Base-by-base conservation (phyloP, 2,797 vertebrate genomes). In the Anas bahamensis region DNA sequence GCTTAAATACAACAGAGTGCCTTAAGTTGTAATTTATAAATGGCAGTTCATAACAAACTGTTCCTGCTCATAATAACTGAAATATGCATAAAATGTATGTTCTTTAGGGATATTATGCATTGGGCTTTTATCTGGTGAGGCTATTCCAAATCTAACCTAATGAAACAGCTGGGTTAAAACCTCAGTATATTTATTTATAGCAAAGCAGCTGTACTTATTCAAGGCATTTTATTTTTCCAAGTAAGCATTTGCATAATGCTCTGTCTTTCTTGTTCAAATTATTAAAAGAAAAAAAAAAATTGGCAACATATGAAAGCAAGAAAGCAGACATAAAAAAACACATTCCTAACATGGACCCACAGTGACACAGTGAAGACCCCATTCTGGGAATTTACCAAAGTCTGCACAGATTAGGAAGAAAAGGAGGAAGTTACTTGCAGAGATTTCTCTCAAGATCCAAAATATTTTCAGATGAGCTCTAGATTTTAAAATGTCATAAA, bases 341-440 rank as follows among this genome's bases (percentile, higher is more conserved):
- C 90, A 94, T 96, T 95, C 93, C 92, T 92, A 42, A 87, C 82
- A 92, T 86, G 90, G 93, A 96, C 88, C 83, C 42, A 35, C 79
- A 86, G 52, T 94, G 95, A 95, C 79, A 90, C 70, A 83, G 57
- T 37, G 80, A 93, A 93, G 82, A 75, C 28, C 18, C 10, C 1
- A 64, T 73, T 78, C 88, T 94, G 82, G 70, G 86, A 95, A 90
- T 87, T 75, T 52, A 87, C 37, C 56, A 13, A 52, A 77, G 73
- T 52, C 73, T 80, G 73, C 60, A 93, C 63, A 64, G 87, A 94
- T 83, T 93, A 89, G 90, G 82, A 94, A 90, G 82, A 92, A 92
- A 86, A 75, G 39, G 4, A 94, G 28, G 60, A 96, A 83, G 63
- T n/a, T 31, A 44, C 50, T 95, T 68, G 37, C 29, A 85, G 48